Evolutionary conservation across 1,140 invertebrate genomes (phyloP), one percentile per base, ranked within the genome.

Genomic region (Drosophila leontia): DNA sequence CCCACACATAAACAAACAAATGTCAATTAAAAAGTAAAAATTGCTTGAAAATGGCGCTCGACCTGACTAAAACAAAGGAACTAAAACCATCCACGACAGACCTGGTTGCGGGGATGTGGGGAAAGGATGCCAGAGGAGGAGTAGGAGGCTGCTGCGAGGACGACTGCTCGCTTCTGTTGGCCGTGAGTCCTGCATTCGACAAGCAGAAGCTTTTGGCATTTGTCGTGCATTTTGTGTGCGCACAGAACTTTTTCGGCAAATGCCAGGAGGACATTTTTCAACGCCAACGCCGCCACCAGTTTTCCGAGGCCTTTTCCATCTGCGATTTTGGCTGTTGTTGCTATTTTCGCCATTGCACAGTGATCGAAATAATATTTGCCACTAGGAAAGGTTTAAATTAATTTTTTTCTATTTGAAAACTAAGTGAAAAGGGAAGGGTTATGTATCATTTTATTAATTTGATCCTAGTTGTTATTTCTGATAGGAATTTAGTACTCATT

Each of bases 21-120:
- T 87, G 84, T 87, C 84, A 87, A 87, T 87, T 87, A 87, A 87
- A 88, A 87, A 88, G 80, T 80, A 87, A 87, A 87, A 88, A 88
- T 87, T 80, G 84, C 84, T 80, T 60, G 84, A 84, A 87, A 88
- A 87, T 88, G 77, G 80, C 84, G 68, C 82, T 80, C 84, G 76
- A 83, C 70, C 80, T 77, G 84, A 67, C 80, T 83, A 70, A 74
- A 86, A 86, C 83, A 86, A 86, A 86, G 78, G 79, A 77, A 41
- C 70, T 42, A 60, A 58, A 51, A 42, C 67, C 70, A 39, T 29
- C 39, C 42, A 61, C 37, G 57, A 80, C 70, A 71, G 68, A 59
- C 29, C 50, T 34, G 55, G 11, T 5, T 26, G 19, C n/a, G 53
- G 12, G 12, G 47, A 29, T 35, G 47, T 12, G 19, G 37, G 9